phyloP scores from a whole-genome alignment of 2,888 invertebrate genomes.

The Ormyrus thymus region DNA sequence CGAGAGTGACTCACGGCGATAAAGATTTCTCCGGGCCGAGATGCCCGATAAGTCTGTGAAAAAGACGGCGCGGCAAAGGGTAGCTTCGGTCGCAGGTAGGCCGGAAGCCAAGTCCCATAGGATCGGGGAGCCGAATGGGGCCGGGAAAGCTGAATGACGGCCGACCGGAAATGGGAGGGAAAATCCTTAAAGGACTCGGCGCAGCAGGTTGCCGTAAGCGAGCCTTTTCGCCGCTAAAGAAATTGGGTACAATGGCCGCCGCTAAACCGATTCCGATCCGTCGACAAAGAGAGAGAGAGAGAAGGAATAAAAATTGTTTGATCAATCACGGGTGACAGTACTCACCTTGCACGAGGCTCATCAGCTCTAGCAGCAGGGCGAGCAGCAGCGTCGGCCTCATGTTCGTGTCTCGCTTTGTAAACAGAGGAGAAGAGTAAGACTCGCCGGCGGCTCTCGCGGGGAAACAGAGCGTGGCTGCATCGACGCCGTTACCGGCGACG shows the following conservation, averaged over 20 bases:
- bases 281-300: neutral
- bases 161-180: no score
- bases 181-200: neutral
- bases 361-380: neutral
- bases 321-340: slow-evolving; percentile 26
- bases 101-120: no score
- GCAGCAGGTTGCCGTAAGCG: neutral
- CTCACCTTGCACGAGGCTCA: slow-evolving; percentile 10
- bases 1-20: no score
- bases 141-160: no score
- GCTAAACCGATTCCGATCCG: neutral
- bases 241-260: neutral
- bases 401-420: no score
- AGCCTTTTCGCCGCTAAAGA: neutral
- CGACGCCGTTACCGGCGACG: neutral
- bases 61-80: neutral
- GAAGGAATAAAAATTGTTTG: slow-evolving; percentile 13
- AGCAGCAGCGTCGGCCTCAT: neutral
- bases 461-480: slow-evolving; percentile 39
- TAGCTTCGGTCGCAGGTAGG: no score
- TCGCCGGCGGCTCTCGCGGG: neutral
- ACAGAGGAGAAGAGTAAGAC: neutral
- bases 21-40: no score
- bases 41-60: no score
- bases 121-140: no score